Base-by-base conservation (phyloP, 1,140 invertebrate species). In the Drosophila lacertosa region DNA sequence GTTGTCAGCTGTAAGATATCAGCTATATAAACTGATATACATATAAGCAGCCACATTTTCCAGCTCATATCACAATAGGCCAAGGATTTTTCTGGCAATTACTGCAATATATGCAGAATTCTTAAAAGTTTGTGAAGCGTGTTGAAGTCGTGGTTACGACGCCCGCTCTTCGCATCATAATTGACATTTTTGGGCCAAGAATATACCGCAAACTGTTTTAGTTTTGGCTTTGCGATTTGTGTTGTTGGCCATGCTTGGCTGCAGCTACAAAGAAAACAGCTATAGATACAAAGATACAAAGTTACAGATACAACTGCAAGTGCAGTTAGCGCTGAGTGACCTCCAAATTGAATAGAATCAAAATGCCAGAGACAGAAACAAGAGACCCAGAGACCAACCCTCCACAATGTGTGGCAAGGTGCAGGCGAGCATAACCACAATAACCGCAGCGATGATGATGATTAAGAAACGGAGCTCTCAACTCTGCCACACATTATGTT, bases 101-200 rank as follows among this genome's bases (percentile, higher is more conserved):
- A 7, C 3, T 32, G 15, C 22, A 39, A 59, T 66, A 59, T 66
- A 45, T n/a, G 5, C 22, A 53, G 32, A 40, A 53, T 53, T 40
- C 13, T 26, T 48, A 10, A 29, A 16, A 48, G 29, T 48, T 48
- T 40, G 35, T 40, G 22, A 54, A 26, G 20, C 51, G 35, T 54
- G 9, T 53, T 15, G 4, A n/a, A 37, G 35, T 24, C 7, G 50
- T 39, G 33, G 50, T 40, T 40, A 18, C n/a, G 10, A 35, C 42
- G 7, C 44, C 20, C 67, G 37, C 35, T 51, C 32, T 44, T 42
- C 60, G 57, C 69, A 66, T 74, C 69, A 81, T 84, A 86, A 84
- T 84, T 84, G 81, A 84, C 81, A 84, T 84, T 84, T 84, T 81
- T 76, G 81, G 77, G 81, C 81, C 81, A 84, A 86, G 81, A 86